Conservation (phyloP, 2,113 vertebrate species). For the Aix galericulata region DNA sequence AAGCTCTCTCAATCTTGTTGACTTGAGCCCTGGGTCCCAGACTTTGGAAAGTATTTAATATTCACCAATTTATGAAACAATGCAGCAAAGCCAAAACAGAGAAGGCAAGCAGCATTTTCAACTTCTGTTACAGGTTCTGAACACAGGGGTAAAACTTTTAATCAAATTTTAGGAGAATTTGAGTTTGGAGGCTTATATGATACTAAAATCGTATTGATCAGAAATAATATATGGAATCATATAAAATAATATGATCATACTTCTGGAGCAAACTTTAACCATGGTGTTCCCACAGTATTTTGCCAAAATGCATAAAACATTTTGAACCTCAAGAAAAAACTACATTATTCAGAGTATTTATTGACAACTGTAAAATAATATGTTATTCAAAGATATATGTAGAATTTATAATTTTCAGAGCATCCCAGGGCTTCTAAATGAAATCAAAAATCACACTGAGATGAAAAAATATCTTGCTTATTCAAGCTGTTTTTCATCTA, state of each 20-base stretch:
- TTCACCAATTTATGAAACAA: background rate
- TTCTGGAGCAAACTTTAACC: background rate
- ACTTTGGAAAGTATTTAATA: background rate
- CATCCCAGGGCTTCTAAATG: background rate
- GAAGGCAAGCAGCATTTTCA: background rate
- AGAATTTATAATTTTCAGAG: background rate
- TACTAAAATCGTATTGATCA: background rate
- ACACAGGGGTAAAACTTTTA: background rate
- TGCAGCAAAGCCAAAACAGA: background rate
- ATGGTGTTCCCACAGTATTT: background rate
- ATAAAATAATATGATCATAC: background rate
- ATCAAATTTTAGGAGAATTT: background rate
- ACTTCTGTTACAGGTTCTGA: background rate
- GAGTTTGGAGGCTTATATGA: background rate
- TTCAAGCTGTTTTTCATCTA: background rate
- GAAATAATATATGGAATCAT: background rate
- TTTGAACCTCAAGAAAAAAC: background rate
- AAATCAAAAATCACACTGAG: background rate
- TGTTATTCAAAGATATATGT: background rate
- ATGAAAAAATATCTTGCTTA: background rate
- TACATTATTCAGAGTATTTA: background rate
- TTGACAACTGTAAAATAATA: background rate
- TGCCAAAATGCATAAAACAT: background rate
- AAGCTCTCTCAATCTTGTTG: background rate
- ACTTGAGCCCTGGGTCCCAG: background rate